A percentile compares a stretch with the other conserved stretches of the same genome.
phyloP scores from a whole-genome alignment of 2,888 invertebrate species.

The Sphinx pinastri region DNA sequence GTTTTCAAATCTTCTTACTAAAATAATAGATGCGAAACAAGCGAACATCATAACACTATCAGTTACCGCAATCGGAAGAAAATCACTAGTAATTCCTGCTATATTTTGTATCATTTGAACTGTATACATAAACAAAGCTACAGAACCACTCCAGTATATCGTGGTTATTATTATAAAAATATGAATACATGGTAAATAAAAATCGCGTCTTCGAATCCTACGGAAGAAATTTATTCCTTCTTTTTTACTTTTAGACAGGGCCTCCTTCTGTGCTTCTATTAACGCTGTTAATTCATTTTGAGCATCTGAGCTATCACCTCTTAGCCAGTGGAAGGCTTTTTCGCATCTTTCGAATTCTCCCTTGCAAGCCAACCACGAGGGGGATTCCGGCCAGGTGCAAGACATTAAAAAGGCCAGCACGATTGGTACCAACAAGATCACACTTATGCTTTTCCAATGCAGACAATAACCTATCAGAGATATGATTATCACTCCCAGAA shows the following conservation, averaged over 20 bases:
- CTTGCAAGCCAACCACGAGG: slow-evolving; percentile 40
- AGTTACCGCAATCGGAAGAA: slow-evolving; percentile 29
- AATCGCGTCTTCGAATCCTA: slow-evolving; percentile 34
- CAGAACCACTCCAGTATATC: slow-evolving; percentile 39
- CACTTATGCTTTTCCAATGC: slow-evolving; percentile 25
- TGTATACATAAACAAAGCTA: slow-evolving; percentile 35
- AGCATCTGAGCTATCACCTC: slow-evolving; percentile 34
- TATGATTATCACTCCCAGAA: neutral
- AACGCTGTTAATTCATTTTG: slow-evolving; percentile 35
- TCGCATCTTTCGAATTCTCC: slow-evolving; percentile 38
- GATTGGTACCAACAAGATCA: slow-evolving; percentile 19
- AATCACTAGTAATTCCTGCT: slow-evolving; percentile 34
- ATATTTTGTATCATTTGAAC: slow-evolving; percentile 35
- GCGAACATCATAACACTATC: slow-evolving; percentile 31
- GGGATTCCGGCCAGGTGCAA: slow-evolving; percentile 40
- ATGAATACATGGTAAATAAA: slow-evolving; percentile 39
- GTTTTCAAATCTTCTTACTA: slow-evolving; percentile 36
- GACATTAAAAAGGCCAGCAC: slow-evolving; percentile 31
- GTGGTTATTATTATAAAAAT: slow-evolving; percentile 34
- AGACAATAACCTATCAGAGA: slow-evolving; percentile 22
- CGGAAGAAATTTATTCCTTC: slow-evolving; percentile 12
- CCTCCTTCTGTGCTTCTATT: slow-evolving; percentile 33
- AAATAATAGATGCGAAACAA: slow-evolving; percentile 27
- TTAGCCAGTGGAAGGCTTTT: slow-evolving; percentile 36
- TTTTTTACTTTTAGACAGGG: slow-evolving; percentile 7